Conservation (phyloP, 2,113 vertebrate genomes). For the Tylochromis polylepis region DNA sequence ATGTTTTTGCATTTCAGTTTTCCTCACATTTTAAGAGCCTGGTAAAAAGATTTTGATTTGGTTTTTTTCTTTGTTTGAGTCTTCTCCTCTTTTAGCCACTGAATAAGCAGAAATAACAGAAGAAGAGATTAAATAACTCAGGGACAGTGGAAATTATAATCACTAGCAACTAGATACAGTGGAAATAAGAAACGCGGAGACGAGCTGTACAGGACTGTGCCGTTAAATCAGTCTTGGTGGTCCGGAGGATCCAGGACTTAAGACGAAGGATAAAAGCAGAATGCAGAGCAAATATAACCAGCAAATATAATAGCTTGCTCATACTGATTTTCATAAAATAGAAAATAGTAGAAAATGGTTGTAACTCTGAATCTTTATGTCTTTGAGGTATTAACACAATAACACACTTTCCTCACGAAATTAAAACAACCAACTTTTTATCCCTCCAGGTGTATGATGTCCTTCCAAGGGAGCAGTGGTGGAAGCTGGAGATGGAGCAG, state of each 20-base stretch:
- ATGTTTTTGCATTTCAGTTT: not conserved
- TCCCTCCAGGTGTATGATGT: constrained; percentile 55
- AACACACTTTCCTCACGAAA: not conserved
- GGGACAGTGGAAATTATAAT: not conserved
- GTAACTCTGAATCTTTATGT: not conserved
- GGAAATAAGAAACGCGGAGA: not conserved
- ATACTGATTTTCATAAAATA: not conserved
- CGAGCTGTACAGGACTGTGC: no score
- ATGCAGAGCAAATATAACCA: not conserved
- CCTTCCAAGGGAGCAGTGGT: constrained; percentile 85
- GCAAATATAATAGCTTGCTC: not conserved
- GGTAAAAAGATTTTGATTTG: not conserved
- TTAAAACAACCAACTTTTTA: not conserved
- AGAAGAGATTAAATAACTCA: accelerated
- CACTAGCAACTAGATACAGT: not conserved
- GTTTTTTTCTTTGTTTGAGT: not conserved
- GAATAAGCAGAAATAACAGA: not conserved
- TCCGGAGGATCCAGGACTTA: not conserved
- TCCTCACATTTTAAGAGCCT: not conserved
- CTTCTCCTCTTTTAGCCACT: not conserved
- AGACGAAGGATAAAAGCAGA: not conserved
- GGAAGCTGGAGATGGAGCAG: constrained; percentile 68
- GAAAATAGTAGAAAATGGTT: not conserved
- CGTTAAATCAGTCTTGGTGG: not conserved
- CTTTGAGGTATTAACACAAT: not conserved